Evolutionary conservation across 2,888 invertebrate species (phyloP).

Genomic region (Peribatodes rhomboidaria): DNA sequence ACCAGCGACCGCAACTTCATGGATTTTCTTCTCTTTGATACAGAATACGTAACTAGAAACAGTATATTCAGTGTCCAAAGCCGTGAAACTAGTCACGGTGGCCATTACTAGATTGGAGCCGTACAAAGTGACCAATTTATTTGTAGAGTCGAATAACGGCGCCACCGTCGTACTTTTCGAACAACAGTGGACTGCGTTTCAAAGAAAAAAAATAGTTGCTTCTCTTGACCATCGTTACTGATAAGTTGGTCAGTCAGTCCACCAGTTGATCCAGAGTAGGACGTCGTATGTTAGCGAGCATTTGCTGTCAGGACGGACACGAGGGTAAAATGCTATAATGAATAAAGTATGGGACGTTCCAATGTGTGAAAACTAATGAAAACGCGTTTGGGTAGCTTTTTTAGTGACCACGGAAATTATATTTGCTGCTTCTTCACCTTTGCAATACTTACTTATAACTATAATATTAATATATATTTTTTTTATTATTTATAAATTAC

Average conservation of each 20-base stretch:
- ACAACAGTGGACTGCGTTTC: too few relatives aligned
- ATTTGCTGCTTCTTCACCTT: too few relatives aligned
- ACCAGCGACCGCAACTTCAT: not conserved
- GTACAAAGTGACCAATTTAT: not conserved
- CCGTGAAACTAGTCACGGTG: conserved; percentile 7
- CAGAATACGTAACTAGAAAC: conserved; percentile 3
- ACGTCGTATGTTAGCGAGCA: conserved; percentile 3
- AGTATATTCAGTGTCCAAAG: conserved; percentile 11
- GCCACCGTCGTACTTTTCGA: too few relatives aligned
- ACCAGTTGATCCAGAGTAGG: conserved; percentile 9
- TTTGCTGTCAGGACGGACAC: conserved; percentile 13
- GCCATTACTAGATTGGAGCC: conserved; percentile 31
- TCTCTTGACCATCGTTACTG: too few relatives aligned
- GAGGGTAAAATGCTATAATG: conserved; percentile 1
- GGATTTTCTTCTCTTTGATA: not conserved
- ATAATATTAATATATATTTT: too few relatives aligned
- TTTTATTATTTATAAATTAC: too few relatives aligned
- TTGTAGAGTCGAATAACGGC: not conserved
- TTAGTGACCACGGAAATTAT: too few relatives aligned
- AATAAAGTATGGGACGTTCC: not conserved
- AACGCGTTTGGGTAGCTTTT: too few relatives aligned
- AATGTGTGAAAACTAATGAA: too few relatives aligned
- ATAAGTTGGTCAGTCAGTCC: not conserved
- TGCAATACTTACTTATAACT: too few relatives aligned
- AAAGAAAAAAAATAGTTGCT: too few relatives aligned